Conservation (phyloP, 2,797 vertebrate genomes). For the Atherinosoma microstoma region DNA sequence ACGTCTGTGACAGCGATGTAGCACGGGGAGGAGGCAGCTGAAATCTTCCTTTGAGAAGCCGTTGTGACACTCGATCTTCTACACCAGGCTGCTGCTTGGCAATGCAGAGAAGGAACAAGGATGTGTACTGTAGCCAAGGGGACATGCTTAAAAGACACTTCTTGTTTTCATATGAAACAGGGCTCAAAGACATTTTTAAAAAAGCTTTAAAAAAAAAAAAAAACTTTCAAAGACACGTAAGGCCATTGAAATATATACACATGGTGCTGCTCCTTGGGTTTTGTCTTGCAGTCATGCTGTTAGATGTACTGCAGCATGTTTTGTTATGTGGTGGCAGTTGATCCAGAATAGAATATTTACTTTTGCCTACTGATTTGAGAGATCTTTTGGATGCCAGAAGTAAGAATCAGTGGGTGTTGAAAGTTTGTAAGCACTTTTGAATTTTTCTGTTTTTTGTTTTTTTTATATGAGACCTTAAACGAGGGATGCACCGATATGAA, state of each 20-base stretch:
- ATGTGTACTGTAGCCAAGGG: conserved; percentile 40
- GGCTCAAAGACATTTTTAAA: conserved; percentile 21
- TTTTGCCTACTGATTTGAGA: conserved; percentile 32
- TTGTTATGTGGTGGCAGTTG: conserved; percentile 36
- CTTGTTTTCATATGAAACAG: conserved; percentile 53
- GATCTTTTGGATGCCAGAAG: conserved; percentile 4
- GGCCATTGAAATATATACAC: conserved; percentile 53
- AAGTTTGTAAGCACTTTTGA: not conserved
- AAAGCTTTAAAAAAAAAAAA: not conserved
- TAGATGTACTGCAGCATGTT: conserved; percentile 36
- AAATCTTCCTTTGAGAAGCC: conserved; percentile 48
- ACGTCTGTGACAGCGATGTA: conserved; percentile 51
- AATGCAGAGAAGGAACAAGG: conserved; percentile 27
- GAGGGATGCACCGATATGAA: too few species aligned
- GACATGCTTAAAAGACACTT: conserved; percentile 49
- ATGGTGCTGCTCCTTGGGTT: conserved; percentile 34
- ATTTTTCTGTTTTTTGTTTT: not conserved
- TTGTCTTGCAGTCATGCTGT: conserved; percentile 41
- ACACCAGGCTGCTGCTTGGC: conserved; percentile 42
- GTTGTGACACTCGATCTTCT: conserved; percentile 55
- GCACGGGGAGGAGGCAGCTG: conserved; percentile 41
- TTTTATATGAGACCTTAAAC: too few species aligned
- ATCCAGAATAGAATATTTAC: conserved; percentile 39
- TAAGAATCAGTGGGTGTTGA: not conserved
- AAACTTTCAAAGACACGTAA: conserved; percentile 61